Base-by-base conservation (phyloP, 2,797 vertebrate genomes). In the Chelon labrosus region DNA sequence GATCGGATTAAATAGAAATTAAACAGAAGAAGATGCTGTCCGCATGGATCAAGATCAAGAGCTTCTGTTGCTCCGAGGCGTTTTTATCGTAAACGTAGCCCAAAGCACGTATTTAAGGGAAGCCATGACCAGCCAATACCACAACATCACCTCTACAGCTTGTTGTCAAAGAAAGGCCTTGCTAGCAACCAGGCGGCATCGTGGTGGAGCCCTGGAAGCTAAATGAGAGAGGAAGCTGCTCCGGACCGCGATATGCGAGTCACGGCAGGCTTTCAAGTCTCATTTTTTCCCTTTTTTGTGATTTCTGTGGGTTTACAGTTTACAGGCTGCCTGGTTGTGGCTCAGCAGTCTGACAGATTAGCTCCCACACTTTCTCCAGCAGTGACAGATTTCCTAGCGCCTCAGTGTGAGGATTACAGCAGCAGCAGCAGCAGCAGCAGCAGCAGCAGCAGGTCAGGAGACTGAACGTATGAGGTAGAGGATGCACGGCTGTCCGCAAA, bases 271-370 rank as follows among this genome's bases (percentile, higher is more conserved):
- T 67, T 74, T 55, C 35, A 9, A 38, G 14, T 11, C 20, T 38
- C 27, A 11, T 25, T 35, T 38, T 3, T 16, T 31, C 13, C 13
- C 20, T n/a, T 42, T 14, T 12, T 27, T 35, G 51, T 35, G 60
- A 65, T 65, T 75, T 68, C 61, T 73, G 17, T 20, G 6, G 72
- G 62, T 68, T 75, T 42, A 14, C 13, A 12, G 62, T 68, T 75
- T 42, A 14, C 13, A 4, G 13, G 37, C 42, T 12, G 25, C n/a
- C 42, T 12, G 25, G 19, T 52, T 51, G 80, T 35, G 61, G 70
- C 66, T 85, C 75, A 58, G 85, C 73, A 62, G 68, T 69, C 68
- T 84, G 73, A 76, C 71, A 66, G 84, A 86, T 88, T 57, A 67
- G 51, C 86, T 70, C 86, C 70, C 51, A 78, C 86, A 58, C 79